phyloP scores from a whole-genome alignment of 2,113 vertebrate species.

The Ornithorhynchus anatinus region DNA sequence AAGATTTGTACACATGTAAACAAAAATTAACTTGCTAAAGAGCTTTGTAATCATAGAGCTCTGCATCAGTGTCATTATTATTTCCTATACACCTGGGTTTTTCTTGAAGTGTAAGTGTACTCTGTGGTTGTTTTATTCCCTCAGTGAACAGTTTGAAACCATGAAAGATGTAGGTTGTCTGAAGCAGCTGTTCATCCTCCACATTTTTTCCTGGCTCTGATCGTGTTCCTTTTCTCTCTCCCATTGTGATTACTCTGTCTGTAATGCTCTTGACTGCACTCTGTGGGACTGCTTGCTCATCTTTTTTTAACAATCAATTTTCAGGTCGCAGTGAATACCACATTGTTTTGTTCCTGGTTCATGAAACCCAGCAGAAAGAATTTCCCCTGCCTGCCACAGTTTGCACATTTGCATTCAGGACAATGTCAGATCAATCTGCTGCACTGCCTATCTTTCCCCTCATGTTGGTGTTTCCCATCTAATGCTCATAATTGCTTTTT shows the following conservation, averaged over 20 bases:
- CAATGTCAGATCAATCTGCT: background rate
- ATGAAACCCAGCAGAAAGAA: background rate
- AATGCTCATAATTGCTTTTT: background rate
- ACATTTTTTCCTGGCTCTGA: background rate
- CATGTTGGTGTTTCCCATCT: background rate
- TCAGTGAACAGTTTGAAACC: background rate
- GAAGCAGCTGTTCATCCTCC: background rate
- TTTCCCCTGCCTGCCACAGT: background rate
- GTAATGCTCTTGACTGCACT: background rate
- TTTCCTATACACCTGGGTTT: background rate
- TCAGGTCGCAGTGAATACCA: background rate
- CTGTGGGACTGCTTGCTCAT: background rate
- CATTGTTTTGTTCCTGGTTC: background rate
- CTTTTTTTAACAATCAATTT: background rate
- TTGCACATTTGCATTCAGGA: background rate
- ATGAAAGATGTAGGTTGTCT: background rate
- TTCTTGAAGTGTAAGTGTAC: background rate
- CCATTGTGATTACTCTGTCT: background rate
- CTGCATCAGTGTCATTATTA: background rate
- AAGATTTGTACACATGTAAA: constrained; percentile 5
- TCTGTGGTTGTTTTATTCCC: background rate
- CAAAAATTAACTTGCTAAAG: background rate
- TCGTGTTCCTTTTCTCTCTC: background rate
- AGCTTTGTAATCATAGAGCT: background rate
- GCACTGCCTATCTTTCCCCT: background rate